Evolutionary conservation across 1,140 invertebrate species (phyloP), one percentile per base, ranked within the genome.

Genomic region (Dinoponera quadriceps): DNA sequence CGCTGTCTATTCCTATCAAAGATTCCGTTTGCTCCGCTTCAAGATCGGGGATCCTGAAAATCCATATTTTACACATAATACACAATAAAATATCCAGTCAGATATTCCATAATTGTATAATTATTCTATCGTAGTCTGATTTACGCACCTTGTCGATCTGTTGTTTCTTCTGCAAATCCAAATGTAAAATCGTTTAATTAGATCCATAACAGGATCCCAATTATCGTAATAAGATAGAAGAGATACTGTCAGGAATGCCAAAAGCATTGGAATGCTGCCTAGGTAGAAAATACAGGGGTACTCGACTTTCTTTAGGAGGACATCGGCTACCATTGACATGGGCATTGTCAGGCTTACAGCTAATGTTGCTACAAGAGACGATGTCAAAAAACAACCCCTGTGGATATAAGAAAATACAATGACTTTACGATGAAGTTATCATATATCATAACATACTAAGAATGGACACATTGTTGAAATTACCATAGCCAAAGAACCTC

Each of bases 401-500:
- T 25, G 93, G 78, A 38, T 73, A 68, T n/a, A 33, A 65, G 59
- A 69, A 14, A 38, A 57, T 72, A 20, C 2, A n/a, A 77, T 22
- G 2, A n/a, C 51, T 11, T 44, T 69, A n/a, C 14, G n/a, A 55
- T 20, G 14, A 33, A 33, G 33, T 7, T 62, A 74, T 44, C 38
- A 63, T 59, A 16, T 55, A 68, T 27, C 18, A 68, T 38, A 51
- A 54, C 33, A 63, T 18, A 57, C 22, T 11, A 7, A 14, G 48
- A 14, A 2, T 48, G 20, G 55, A 63, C 20, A 69, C 22, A 73
- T n/a, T 49, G 59, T 44, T 38, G 9, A 82, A 94, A 94, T 95
- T 94, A 98, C 97, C 98, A 98, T 44, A 98, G 94, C 98, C 98
- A 98, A 60, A 98, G 93, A 38, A 97, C 96, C 94, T 98, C 97